Conservation (phyloP, 1,140 invertebrate genomes). For the Pogonognathellus flavescens region DNA sequence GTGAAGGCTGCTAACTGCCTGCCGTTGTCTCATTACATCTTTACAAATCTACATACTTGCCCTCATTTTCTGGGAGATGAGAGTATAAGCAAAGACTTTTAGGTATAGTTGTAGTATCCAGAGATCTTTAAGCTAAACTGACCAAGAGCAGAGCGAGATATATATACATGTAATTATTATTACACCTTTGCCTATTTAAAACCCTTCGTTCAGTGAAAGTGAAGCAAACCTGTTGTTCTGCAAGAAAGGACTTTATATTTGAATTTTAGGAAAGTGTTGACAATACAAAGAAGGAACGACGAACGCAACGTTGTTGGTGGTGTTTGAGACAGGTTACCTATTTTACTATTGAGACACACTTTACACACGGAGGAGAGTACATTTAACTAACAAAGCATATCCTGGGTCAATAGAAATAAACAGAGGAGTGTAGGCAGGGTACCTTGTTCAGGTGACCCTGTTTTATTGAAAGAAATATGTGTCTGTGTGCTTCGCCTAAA, state of each 20-base stretch:
- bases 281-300: too few relatives aligned
- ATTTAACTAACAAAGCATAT: not conserved
- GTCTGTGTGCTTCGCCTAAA: constrained; percentile 8
- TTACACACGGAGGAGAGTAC: too few relatives aligned
- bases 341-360: too few relatives aligned
- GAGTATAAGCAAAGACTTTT: too few relatives aligned
- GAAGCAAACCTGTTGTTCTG: not conserved
- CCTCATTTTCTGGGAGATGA: constrained; percentile 25
- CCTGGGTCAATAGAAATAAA: constrained; percentile 17
- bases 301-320: too few relatives aligned
- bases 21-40: not conserved
- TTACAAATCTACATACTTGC: constrained; percentile 31
- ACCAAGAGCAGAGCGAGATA: too few relatives aligned
- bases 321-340: too few relatives aligned
- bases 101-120: too few relatives aligned
- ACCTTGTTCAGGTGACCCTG: constrained; percentile 37
- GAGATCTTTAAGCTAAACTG: not conserved
- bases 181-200: constrained; percentile 9
- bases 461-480: constrained; percentile 31
- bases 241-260: constrained; percentile 1
- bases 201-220: constrained; percentile 27
- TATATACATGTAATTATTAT: too few relatives aligned
- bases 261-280: not conserved
- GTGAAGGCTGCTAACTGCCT: too few relatives aligned
- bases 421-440: not conserved